phyloP scores from a whole-genome alignment of 1,140 invertebrate genomes.

The Drosophila aff. region DNA sequence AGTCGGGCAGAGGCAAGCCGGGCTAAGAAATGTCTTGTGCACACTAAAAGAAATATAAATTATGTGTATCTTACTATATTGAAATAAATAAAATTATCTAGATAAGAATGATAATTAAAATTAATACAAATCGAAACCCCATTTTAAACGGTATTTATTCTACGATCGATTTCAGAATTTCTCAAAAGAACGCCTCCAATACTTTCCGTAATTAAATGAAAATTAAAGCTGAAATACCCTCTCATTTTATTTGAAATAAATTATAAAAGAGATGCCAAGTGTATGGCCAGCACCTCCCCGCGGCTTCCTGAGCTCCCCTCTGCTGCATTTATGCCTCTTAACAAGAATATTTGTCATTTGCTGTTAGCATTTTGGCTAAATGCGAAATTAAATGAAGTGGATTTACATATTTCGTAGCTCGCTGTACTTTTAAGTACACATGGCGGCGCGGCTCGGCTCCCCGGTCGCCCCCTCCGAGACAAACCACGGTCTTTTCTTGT shows the following conservation, averaged over 20 bases:
- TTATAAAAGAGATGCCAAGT: not conserved
- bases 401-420: conserved; percentile 81
- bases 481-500: conserved; percentile 27
- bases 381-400: conserved; percentile 84
- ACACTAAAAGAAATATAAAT: conserved; percentile 4
- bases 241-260: too few relatives aligned
- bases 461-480: not conserved
- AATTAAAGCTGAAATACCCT: too few relatives aligned
- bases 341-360: conserved; percentile 84
- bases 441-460: conserved; percentile 26
- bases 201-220: too few relatives aligned
- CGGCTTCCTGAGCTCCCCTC: conserved; percentile 19
- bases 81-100: too few relatives aligned
- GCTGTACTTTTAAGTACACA: conserved; percentile 80
- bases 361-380: conserved; percentile 83
- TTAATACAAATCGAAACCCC: too few relatives aligned
- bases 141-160: not conserved
- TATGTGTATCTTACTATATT: not conserved
- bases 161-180: not conserved
- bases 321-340: conserved; percentile 78
- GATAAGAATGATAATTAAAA: too few relatives aligned
- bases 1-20: conserved; percentile 19
- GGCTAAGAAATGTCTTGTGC: conserved; percentile 16
- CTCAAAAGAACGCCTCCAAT: not conserved
- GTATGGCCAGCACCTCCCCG: not conserved